Base-by-base conservation (phyloP, 2,113 vertebrate species). In the Rhea pennata region DNA sequence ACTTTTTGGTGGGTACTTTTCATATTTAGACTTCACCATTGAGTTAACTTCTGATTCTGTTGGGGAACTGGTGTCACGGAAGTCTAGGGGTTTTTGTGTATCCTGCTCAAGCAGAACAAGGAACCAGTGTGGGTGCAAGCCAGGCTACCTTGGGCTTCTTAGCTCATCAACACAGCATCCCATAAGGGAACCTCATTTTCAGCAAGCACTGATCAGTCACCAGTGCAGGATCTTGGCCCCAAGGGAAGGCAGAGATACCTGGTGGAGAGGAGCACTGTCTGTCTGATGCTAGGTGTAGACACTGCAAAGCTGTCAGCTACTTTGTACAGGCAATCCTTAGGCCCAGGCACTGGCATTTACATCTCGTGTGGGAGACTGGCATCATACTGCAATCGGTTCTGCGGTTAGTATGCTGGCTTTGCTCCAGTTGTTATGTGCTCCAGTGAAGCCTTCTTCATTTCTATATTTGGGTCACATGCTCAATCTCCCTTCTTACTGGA, bases 381-480 rank as follows among this genome's bases (percentile, higher is more conserved):
- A 50, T 16, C 5, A 4, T 1, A 2, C n/a, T 69, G 56, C 82
- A 13, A 5, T 27, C 19, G 3, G 23, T 69, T 69, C 27, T 72
- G 61, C 36, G 69, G 12, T 23, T 39, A 54, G 33, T 8, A 64
- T 7, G 1, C 50, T 44, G 89, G 48, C 75, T 65, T 29, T 80
- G 61, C 67, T 22, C 62, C 0, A 3, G 33, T 40, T 12, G 14
- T 16, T 0, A 0, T 50, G 58, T 40, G 62, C 70, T 51, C 56
- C 87, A 44, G 56, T 5, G 26, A 19, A 95, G 46, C 56, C 11
- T 72, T 67, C 51, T 51, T 79, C n/a, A 1, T 69, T 84, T 33
- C 64, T 40, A 0, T 86, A 94, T 93, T 86, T 96, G 94, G 93
- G 80, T 94, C 72, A 69, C 84, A 87, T 87, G 65, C 53, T 90